Evolutionary conservation across 2,113 vertebrate genomes (phyloP), one percentile per base, ranked within the genome.

Genomic region (Canis aureus): DNA sequence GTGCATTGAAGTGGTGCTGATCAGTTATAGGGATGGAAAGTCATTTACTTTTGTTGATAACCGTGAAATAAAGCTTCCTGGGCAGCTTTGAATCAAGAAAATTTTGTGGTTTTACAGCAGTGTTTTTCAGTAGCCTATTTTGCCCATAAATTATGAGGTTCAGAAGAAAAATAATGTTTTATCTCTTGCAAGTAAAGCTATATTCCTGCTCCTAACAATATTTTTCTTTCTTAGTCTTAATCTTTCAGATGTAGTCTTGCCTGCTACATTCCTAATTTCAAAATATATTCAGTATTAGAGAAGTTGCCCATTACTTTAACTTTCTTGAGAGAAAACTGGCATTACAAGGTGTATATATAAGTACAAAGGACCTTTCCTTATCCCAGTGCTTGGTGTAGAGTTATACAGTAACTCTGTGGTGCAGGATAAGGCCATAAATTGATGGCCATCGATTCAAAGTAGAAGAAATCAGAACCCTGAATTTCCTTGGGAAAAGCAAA

Each of bases 241-340:
- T 27, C 55, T 97, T 88, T 81, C 43, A 91, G 25, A 53, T 57
- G 8, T 76, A 88, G 55, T 76, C 32, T 83, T 91, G 66, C 55
- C 49, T 93, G 27, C 9, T 89, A 51, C 32, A 88, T 89, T 86
- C 51, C 62, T 86, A 51, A 51, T 64, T 93, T 51, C 16, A 38
- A 91, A 94, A 66, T 64, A 15, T 23, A 32, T 4, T 95, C 43
- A 69, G 29, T 60, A 73, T 80, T 89, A 89, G 90, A 55, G 62
- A 91, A 71, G 3, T 91, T 87, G 38, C 27, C 27, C 74, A 17
- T 38, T 51, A 55, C 60, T 84, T 86, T 86, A 79, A 79, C 49
- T 92, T 83, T 55, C 67, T 95, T 86, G 51, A 89, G 94, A 78
- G 86, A 86, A 96, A 91, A 27, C 35, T 67, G 67, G 66, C 22